These are phyloP conservation scores for Drosophila ananassae DNA, from an alignment of 1,140 invertebrate genomes.

Conservation along the genomic window DNA sequence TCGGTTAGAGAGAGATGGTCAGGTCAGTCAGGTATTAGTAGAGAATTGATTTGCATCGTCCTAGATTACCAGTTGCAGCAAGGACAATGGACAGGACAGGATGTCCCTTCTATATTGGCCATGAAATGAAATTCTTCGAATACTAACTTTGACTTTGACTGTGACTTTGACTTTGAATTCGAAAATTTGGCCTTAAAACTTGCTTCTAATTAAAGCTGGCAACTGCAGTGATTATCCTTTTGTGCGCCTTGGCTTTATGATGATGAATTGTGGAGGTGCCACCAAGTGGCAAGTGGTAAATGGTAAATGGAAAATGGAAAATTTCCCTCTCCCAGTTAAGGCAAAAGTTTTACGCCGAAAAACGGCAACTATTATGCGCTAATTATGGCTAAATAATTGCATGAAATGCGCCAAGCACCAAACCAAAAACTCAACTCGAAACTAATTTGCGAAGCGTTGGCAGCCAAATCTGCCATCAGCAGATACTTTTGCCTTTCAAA, in stretches of 20 bases:
- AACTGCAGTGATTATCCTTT: conserved; percentile 43
- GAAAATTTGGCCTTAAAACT: not conserved
- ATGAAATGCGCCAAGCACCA: conserved; percentile 38
- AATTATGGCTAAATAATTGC: conserved; percentile 58
- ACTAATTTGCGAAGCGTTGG: conserved; percentile 48
- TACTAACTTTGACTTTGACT: not conserved
- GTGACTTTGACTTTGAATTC: not conserved
- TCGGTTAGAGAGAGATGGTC: not conserved
- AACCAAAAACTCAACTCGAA: conserved; percentile 41
- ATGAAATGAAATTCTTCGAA: conserved; percentile 3
- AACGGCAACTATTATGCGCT: conserved; percentile 58
- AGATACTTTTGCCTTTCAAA: conserved; percentile 17
- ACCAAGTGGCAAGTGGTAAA: not conserved
- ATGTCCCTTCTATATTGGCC: not conserved
- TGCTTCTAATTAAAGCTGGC: conserved; percentile 21
- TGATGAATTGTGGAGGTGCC: conserved; percentile 43
- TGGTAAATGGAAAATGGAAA: not conserved
- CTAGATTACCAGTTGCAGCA: not conserved
- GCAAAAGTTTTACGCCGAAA: conserved; percentile 32
- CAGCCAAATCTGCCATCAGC: conserved; percentile 38
- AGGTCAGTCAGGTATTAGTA: not conserved
- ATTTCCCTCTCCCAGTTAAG: conserved; percentile 30
- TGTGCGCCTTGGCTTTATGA: conserved; percentile 16
- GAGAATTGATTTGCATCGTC: conserved; percentile 20
- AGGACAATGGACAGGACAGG: not conserved